These are phyloP conservation scores for Diarsia dahlii DNA, from an alignment of 2,888 invertebrate species.

Conservation along the genomic window DNA sequence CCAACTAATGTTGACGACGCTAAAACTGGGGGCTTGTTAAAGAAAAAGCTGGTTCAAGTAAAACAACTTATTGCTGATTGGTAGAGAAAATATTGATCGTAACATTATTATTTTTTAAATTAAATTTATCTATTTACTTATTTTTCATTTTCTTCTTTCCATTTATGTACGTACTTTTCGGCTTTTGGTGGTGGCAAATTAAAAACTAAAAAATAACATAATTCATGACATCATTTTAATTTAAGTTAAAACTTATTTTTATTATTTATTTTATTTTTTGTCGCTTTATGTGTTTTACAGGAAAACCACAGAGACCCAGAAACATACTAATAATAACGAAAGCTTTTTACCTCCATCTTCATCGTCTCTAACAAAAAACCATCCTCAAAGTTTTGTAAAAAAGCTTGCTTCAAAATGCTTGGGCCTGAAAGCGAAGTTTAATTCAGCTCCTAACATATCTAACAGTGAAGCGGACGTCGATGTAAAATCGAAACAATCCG, in stretches of 20 bases:
- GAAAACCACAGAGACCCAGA: conserved; percentile 88
- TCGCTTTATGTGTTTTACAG: conserved; percentile 90
- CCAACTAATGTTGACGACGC: conserved; percentile 39
- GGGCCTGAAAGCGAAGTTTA: conserved; percentile 88
- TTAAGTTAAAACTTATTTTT: conserved; percentile 62
- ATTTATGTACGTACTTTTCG: conserved; percentile 31
- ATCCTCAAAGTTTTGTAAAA: conserved; percentile 88
- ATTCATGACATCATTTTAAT: conserved; percentile 53
- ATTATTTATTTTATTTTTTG: conserved; percentile 79
- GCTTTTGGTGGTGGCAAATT: conserved; percentile 72
- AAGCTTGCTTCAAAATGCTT: conserved; percentile 90
- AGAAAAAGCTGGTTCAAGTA: conserved; percentile 77
- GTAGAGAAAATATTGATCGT: conserved; percentile 50
- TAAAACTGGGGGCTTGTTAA: conserved; percentile 61
- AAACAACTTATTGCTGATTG: conserved; percentile 76
- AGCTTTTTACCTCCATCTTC: conserved; percentile 86
- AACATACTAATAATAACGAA: conserved; percentile 86
- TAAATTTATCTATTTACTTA: conserved; percentile 16
- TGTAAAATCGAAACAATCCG: conserved; percentile 78
- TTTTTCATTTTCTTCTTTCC: conserved; percentile 47
- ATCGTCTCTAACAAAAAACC: conserved; percentile 86
- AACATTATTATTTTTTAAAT: conserved; percentile 15
- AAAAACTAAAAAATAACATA: conserved; percentile 56
- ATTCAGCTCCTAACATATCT: conserved; percentile 89
- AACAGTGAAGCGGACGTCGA: conserved; percentile 82